phyloP scores from a whole-genome alignment of 2,113 vertebrate genomes.

The Callipepla squamata region DNA sequence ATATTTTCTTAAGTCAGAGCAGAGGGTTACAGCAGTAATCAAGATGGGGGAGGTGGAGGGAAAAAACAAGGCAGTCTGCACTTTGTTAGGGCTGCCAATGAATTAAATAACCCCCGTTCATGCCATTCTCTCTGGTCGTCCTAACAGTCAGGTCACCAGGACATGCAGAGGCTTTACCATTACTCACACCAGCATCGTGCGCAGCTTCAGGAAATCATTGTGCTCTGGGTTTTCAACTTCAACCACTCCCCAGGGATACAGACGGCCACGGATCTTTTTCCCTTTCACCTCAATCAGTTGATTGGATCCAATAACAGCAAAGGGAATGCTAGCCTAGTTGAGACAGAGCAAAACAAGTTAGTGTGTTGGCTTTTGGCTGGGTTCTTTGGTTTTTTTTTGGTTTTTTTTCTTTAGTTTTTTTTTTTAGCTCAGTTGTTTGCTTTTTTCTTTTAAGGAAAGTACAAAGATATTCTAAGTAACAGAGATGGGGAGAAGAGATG shows the following conservation, averaged over 20 bases:
- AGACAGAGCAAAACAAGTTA: background rate
- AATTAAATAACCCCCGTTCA: background rate
- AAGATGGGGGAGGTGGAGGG: background rate
- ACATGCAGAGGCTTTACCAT: background rate
- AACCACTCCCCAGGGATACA: constrained; percentile 87
- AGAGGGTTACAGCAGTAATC: background rate
- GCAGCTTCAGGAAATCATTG: constrained; percentile 91
- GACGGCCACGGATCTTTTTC: constrained; percentile 88
- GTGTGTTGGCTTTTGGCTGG: background rate
- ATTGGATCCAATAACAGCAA: constrained; percentile 88
- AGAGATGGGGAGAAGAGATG: background rate
- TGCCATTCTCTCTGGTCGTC: background rate
- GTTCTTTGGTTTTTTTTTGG: background rate
- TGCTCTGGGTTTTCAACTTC: constrained; percentile 93
- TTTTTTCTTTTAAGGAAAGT: background rate
- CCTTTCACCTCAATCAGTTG: constrained; percentile 93
- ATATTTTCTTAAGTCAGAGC: background rate
- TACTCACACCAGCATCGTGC: constrained; percentile 89
- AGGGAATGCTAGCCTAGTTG: constrained; percentile 86
- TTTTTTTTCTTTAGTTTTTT: too few species aligned
- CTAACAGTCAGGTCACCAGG: background rate
- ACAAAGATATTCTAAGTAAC: background rate
- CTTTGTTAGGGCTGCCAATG: background rate
- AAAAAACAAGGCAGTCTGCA: background rate
- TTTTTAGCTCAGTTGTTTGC: background rate